phyloP scores from a whole-genome alignment of 1,140 invertebrate species.

The Drosophila ohnishii region DNA sequence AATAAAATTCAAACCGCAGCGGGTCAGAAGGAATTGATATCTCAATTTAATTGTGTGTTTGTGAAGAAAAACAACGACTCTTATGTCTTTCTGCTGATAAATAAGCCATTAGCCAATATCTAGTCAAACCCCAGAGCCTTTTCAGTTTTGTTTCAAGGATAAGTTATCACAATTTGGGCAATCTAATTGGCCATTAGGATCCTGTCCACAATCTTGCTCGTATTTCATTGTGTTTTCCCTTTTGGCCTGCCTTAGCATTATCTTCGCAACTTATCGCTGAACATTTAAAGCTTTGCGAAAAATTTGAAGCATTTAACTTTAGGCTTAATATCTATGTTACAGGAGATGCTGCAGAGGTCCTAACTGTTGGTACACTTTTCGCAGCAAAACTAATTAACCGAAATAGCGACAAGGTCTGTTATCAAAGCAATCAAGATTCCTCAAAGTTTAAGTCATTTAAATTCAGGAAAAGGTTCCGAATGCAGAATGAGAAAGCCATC shows the following conservation, averaged over 20 bases:
- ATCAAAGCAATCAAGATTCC: slow-evolving; percentile 14
- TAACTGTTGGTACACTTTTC: slow-evolving; percentile 3
- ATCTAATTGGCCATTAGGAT: slow-evolving; percentile 31
- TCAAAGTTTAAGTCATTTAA: slow-evolving; percentile 27
- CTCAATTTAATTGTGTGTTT: neutral
- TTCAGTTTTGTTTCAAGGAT: slow-evolving; percentile 8
- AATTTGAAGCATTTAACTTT: slow-evolving; percentile 5
- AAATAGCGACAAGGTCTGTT: neutral
- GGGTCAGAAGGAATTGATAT: neutral
- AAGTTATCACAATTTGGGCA: slow-evolving; percentile 13
- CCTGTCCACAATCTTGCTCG: slow-evolving; percentile 1
- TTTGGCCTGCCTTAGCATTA: slow-evolving; percentile 2
- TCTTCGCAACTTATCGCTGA: slow-evolving; percentile 14
- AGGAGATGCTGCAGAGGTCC: neutral
- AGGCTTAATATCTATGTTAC: slow-evolving; percentile 15
- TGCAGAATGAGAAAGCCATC: slow-evolving; percentile 3
- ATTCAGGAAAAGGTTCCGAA: slow-evolving; percentile 18
- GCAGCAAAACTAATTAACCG: slow-evolving; percentile 10
- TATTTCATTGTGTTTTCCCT: slow-evolving; percentile 15
- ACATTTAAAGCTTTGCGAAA: slow-evolving; percentile 7
- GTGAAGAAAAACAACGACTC: neutral
- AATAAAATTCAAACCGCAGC: neutral
- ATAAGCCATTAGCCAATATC: slow-evolving; percentile 9
- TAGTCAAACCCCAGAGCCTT: slow-evolving; percentile 12
- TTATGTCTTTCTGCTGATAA: neutral